These are phyloP conservation scores for Microctonus aethiopoides DNA, from an alignment of 2,888 invertebrate genomes.

Conservation along the genomic window DNA sequence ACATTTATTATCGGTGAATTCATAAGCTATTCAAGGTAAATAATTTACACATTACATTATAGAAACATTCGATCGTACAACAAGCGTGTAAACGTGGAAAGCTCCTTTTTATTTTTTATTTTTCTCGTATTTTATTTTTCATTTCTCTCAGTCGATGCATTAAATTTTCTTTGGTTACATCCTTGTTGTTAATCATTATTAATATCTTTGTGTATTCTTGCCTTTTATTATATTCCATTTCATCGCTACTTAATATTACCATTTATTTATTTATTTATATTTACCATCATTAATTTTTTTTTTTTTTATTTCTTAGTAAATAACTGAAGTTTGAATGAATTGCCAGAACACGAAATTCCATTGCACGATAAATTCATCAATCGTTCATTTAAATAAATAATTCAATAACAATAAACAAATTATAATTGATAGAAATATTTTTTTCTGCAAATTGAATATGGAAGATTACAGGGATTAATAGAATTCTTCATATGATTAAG, in stretches of 20 bases:
- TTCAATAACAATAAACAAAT: not conserved
- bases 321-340: conserved; percentile 26
- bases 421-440: not conserved
- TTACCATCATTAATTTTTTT: conserved; percentile 18
- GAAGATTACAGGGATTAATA: not conserved
- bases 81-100: conserved; percentile 53
- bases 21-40: conserved; percentile 48
- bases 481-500: not conserved
- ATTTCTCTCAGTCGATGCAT: not conserved
- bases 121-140: not conserved
- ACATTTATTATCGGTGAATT: conserved; percentile 41
- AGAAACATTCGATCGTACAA: conserved; percentile 58
- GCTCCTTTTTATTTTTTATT: conserved; percentile 19
- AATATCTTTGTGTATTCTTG: not conserved
- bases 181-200: conserved; percentile 7
- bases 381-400: not conserved
- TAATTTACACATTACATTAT: conserved; percentile 51
- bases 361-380: not conserved
- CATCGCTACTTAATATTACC: conserved; percentile 28
- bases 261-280: conserved; percentile 15
- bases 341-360: conserved; percentile 28
- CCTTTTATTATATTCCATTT: conserved; percentile 19
- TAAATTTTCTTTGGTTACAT: not conserved
- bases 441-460: not conserved
- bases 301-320: conserved; percentile 17